These are phyloP conservation scores for Andricus curvator DNA, from an alignment of 2,888 invertebrate species.

Conservation along the genomic window DNA sequence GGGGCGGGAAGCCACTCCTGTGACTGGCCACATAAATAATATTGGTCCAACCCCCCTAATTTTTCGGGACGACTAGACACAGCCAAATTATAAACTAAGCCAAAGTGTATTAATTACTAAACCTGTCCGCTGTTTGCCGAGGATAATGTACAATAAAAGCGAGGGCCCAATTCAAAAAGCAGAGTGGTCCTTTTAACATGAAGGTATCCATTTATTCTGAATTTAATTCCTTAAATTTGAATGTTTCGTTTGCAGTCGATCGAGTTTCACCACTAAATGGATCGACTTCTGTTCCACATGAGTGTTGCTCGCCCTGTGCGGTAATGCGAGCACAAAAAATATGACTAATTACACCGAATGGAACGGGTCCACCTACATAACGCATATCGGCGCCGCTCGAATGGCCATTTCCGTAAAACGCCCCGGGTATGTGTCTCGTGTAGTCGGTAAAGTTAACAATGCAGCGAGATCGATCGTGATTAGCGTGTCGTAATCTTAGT, in stretches of 20 bases:
- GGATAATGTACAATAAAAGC: too few relatives aligned
- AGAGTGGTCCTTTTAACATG: too few relatives aligned
- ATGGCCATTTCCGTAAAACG: slow-evolving; percentile 37
- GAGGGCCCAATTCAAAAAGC: too few relatives aligned
- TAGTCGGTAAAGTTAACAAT: slow-evolving; percentile 49
- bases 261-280: not conserved
- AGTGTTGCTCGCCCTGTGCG: slow-evolving; percentile 5
- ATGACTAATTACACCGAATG: slow-evolving; percentile 47
- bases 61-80: too few relatives aligned
- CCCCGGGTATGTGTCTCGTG: slow-evolving; percentile 42
- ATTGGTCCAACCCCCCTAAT: too few relatives aligned
- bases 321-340: slow-evolving; percentile 38
- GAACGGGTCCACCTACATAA: slow-evolving; percentile 48
- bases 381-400: slow-evolving; percentile 40
- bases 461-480: slow-evolving; percentile 48
- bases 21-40: too few relatives aligned
- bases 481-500: slow-evolving; percentile 44
- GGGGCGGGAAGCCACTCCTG: too few relatives aligned
- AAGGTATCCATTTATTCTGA: too few relatives aligned
- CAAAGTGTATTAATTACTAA: too few relatives aligned
- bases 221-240: too few relatives aligned
- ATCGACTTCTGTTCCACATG: not conserved
- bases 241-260: not conserved
- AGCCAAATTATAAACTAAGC: too few relatives aligned
- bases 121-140: too few relatives aligned